A percentile compares a stretch with the other conserved stretches of the same genome.
Conservation (phyloP, 2,797 vertebrate species). For the Acipenser oxyrinchus region DNA sequence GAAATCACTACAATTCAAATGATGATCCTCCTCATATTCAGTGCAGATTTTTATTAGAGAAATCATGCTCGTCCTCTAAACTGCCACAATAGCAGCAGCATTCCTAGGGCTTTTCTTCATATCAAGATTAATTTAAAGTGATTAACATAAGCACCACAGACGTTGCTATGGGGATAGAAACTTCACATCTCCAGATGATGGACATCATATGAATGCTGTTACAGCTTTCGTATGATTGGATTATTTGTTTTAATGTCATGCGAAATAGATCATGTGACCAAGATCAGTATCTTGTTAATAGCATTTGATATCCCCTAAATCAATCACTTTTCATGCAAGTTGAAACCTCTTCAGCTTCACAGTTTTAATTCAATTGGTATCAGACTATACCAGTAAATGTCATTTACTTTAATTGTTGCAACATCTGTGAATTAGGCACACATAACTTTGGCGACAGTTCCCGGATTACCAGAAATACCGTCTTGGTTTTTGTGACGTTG, state of each 20-base stretch:
- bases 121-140: constrained; percentile 92
- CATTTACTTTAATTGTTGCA: too few relatives aligned
- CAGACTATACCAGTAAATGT: too few relatives aligned
- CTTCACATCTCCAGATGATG: constrained; percentile 51
- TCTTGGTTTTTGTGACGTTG: too few relatives aligned
- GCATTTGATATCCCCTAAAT: constrained; percentile 49
- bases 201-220: constrained; percentile 54
- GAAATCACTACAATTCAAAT: constrained; percentile 18
- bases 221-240: constrained; percentile 51
- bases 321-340: constrained; percentile 43
- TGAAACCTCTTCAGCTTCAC: not conserved
- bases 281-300: constrained; percentile 60
- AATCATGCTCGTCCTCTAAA: constrained; percentile 64
- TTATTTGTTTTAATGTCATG: constrained; percentile 67
- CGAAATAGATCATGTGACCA: constrained; percentile 46
- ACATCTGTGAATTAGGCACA: too few relatives aligned
- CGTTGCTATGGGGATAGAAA: constrained; percentile 82
- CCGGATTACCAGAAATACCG: too few relatives aligned
- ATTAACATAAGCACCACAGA: constrained; percentile 80
- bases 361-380: too few relatives aligned
- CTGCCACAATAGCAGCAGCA: constrained; percentile 58
- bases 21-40: constrained; percentile 39
- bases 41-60: constrained; percentile 57
- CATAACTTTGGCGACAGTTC: too few relatives aligned
- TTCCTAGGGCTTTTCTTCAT: constrained; percentile 57